phyloP scores from a whole-genome alignment of 2,888 invertebrate genomes.

The Daptonema setosum region DNA sequence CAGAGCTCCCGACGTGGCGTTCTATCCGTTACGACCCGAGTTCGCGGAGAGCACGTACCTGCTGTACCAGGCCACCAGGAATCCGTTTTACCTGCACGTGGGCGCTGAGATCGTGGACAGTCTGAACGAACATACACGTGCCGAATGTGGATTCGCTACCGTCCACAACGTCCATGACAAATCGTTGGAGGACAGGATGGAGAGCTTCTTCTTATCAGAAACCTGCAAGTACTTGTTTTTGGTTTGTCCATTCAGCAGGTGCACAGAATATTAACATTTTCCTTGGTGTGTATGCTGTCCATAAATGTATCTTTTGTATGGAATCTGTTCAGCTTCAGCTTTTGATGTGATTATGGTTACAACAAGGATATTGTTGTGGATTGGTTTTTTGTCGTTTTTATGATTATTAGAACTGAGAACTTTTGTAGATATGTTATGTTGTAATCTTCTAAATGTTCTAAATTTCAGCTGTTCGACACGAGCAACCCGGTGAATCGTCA shows the following conservation, averaged over 20 bases:
- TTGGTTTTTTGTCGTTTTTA: too few species aligned
- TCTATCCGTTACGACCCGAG: conserved; percentile 44
- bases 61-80: conserved; percentile 41
- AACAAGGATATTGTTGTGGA: too few species aligned
- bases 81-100: conserved; percentile 44
- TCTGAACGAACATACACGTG: conserved; percentile 18
- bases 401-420: too few species aligned
- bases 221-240: conserved; percentile 44
- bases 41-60: conserved; percentile 43
- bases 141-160: conserved; percentile 42
- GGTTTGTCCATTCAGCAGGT: too few species aligned
- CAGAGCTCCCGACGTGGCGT: conserved; percentile 37
- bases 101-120: conserved; percentile 38
- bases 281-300: too few species aligned
- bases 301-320: too few species aligned
- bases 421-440: not conserved
- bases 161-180: conserved; percentile 41
- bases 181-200: conserved; percentile 40
- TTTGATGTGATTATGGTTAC: too few species aligned
- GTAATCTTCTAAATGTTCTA: not conserved
- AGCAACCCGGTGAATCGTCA: conserved; percentile 39
- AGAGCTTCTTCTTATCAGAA: conserved; percentile 43
- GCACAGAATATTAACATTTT: too few species aligned
- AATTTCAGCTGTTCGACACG: conserved; percentile 39
- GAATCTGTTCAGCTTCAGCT: too few species aligned